These are phyloP conservation scores for Tuta absoluta DNA, from an alignment of 2,888 invertebrate species.

Conservation along the genomic window DNA sequence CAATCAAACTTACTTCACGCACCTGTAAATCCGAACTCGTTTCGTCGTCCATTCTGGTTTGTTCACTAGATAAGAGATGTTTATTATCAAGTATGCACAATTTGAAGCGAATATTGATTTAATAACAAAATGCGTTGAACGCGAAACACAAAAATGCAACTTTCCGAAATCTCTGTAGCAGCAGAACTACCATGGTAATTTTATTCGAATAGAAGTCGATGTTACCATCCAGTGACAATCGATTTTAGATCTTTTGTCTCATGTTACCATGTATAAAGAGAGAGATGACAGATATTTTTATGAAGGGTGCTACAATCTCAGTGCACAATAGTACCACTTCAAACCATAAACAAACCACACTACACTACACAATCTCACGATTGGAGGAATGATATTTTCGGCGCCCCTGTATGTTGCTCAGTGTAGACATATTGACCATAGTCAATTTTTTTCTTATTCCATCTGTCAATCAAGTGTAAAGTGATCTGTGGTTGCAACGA, in stretches of 20 bases:
- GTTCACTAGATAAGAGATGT: background rate
- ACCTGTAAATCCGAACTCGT: conserved; percentile 71
- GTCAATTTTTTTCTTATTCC: no score
- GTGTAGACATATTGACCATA: no score
- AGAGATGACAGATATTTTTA: background rate
- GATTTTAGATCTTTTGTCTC: background rate
- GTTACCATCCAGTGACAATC: background rate
- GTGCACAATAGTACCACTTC: conserved; percentile 13
- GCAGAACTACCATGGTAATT: background rate
- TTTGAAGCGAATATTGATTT: conserved; percentile 28
- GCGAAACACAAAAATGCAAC: conserved; percentile 8
- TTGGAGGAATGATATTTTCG: no score
- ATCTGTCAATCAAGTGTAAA: no score
- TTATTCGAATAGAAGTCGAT: background rate
- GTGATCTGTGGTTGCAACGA: background rate
- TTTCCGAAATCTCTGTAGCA: background rate
- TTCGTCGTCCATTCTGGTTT: conserved; percentile 60
- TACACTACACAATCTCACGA: background rate
- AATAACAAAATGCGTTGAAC: conserved; percentile 22
- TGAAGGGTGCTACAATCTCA: no score
- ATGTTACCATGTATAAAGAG: background rate
- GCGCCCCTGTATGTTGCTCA: no score
- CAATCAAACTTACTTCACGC: conserved; percentile 42
- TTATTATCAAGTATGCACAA: background rate
- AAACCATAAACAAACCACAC: background rate